Evolutionary conservation across 2,797 vertebrate genomes (phyloP).

Genomic region (Heliangelus exortis): DNA sequence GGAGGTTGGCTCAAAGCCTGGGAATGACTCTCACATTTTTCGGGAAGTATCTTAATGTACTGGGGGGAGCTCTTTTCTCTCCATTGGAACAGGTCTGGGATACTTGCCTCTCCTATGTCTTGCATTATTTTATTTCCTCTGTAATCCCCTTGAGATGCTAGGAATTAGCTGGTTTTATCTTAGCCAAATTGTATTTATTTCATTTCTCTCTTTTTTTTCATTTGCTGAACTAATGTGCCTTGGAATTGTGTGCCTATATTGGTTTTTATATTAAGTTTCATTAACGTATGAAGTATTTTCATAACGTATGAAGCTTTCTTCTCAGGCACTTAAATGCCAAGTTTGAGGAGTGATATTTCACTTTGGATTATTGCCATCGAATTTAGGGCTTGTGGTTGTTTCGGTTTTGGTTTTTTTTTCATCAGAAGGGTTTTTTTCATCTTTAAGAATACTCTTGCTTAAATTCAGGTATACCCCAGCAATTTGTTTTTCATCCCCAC

Average conservation of each 20-base stretch:
- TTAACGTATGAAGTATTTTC: no score
- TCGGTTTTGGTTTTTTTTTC: background rate
- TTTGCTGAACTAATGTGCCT: background rate
- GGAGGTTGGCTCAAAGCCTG: constrained; percentile 47
- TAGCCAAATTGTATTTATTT: background rate
- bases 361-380: background rate
- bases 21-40: constrained; percentile 52
- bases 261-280: background rate
- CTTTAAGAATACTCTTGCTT: background rate
- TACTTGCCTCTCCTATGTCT: background rate
- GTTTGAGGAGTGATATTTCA: background rate
- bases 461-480: background rate
- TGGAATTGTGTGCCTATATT: background rate
- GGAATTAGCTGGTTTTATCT: background rate
- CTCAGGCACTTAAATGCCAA: background rate
- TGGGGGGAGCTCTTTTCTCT: background rate
- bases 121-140: background rate
- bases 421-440: background rate
- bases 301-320: background rate
- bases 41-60: background rate
- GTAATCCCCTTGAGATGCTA: background rate
- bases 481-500: background rate
- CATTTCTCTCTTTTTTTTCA: background rate
- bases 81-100: background rate
- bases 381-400: background rate